Percentiles rank a stretch among this genome's conserved stretches.
Evolutionary conservation across 2,888 invertebrate species (phyloP).

Genomic region (Chironomus tentans): DNA sequence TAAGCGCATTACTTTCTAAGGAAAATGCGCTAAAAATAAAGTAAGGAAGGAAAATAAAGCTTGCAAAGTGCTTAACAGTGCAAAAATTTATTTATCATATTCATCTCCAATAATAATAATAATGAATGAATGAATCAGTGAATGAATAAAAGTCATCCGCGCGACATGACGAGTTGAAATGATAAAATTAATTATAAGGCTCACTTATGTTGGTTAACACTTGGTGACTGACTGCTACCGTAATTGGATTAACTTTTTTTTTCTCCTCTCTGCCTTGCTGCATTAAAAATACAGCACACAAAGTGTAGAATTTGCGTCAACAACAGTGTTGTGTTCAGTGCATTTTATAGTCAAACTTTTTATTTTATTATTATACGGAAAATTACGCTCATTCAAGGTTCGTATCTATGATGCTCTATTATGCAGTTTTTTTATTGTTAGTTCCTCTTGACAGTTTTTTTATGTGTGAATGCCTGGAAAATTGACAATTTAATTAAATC

Average conservation of each 20-base stretch:
- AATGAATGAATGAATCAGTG: too few species aligned
- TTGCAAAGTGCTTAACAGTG: neutral
- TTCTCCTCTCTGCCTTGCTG: neutral
- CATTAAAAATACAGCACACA: too few species aligned
- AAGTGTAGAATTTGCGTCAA: neutral
- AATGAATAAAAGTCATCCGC: neutral
- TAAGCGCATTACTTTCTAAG: too few species aligned
- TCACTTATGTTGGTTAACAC: conserved; percentile 7
- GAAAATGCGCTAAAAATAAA: too few species aligned
- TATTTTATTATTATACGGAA: too few species aligned
- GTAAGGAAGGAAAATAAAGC: neutral
- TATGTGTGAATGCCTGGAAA: too few species aligned
- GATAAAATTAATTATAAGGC: conserved; percentile 1
- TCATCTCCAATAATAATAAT: neutral
- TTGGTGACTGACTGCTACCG: neutral
- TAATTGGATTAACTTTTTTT: conserved; percentile 14
- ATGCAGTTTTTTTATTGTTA: neutral
- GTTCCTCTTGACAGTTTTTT: too few species aligned
- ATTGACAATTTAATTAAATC: too few species aligned
- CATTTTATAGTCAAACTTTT: neutral
- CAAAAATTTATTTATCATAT: neutral
- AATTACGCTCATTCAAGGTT: neutral
- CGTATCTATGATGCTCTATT: neutral
- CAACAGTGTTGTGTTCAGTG: neutral
- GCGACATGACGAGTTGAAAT: neutral